Evolutionary conservation across 2,113 vertebrate species (phyloP).

Genomic region (Puma concolor): DNA sequence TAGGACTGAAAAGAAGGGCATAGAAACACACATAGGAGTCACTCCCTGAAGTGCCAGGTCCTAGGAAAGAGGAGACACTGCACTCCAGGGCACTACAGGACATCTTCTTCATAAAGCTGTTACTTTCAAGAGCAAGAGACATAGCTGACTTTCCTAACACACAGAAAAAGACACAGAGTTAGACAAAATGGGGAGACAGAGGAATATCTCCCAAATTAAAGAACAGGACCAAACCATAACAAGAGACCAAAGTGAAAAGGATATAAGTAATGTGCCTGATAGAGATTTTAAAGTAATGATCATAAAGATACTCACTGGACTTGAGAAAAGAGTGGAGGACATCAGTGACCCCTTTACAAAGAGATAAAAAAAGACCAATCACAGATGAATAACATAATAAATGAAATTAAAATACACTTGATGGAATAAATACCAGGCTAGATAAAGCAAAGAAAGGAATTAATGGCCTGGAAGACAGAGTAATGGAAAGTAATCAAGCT

Average conservation of each 20-base stretch:
- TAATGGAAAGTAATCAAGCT: background rate
- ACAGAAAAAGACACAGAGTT: background rate
- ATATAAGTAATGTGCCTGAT: background rate
- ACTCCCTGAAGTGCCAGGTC: background rate
- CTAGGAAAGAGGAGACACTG: background rate
- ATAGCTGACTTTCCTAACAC: background rate
- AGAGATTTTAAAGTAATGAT: background rate
- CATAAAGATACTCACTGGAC: background rate
- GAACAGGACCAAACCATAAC: background rate
- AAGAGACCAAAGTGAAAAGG: background rate
- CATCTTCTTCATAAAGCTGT: background rate
- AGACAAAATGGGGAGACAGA: background rate
- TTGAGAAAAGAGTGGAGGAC: background rate
- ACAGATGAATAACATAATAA: background rate
- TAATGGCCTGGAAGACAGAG: background rate
- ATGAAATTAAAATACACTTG: background rate
- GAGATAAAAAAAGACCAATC: background rate
- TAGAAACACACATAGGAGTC: background rate
- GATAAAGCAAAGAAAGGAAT: background rate
- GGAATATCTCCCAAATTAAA: background rate
- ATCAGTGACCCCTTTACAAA: background rate
- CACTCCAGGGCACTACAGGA: background rate
- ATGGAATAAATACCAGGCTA: background rate
- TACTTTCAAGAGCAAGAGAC: background rate
- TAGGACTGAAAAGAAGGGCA: background rate